phyloP scores from a whole-genome alignment of 2,888 invertebrate species.

The Endotricha flammealis region DNA sequence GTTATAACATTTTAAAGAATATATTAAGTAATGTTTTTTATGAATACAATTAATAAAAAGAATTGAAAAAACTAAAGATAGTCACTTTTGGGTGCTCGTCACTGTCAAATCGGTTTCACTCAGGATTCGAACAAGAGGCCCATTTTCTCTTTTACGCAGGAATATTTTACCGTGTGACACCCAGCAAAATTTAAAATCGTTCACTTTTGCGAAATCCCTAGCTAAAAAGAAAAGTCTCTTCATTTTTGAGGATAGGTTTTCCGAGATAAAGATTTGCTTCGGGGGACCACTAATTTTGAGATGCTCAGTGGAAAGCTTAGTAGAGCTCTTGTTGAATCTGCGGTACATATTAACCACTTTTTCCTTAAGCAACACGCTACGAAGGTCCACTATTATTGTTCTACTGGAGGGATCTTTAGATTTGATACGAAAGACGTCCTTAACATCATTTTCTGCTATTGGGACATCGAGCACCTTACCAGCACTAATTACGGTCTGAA shows the following conservation, averaged over 20 bases:
- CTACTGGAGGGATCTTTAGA: slow-evolving; percentile 4
- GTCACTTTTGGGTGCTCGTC: no score
- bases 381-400: slow-evolving; percentile 13
- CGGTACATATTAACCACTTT: slow-evolving; percentile 2
- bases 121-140: no score
- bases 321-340: slow-evolving; percentile 9
- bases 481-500: slow-evolving; percentile 2
- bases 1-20: no score
- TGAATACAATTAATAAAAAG: no score
- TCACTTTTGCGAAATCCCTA: slow-evolving; percentile 8
- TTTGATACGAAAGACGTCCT: slow-evolving; percentile 11
- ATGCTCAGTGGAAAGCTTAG: slow-evolving; percentile 9
- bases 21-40: no score
- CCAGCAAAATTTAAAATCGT: slow-evolving; percentile 13
- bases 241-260: no score
- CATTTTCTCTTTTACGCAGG: slow-evolving; percentile 3
- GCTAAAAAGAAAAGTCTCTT: slow-evolving; percentile 12
- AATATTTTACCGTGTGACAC: slow-evolving; percentile 11
- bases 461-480: slow-evolving; percentile 3
- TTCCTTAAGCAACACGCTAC: slow-evolving; percentile 11
- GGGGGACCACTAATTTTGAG: slow-evolving; percentile 3
- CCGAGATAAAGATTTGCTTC: slow-evolving; percentile 11
- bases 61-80: no score
- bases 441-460: slow-evolving; percentile 2
- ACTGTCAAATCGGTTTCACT: no score